Evolutionary conservation across 2,113 vertebrate genomes (phyloP).

Genomic region (Petrocephalus zakoni): DNA sequence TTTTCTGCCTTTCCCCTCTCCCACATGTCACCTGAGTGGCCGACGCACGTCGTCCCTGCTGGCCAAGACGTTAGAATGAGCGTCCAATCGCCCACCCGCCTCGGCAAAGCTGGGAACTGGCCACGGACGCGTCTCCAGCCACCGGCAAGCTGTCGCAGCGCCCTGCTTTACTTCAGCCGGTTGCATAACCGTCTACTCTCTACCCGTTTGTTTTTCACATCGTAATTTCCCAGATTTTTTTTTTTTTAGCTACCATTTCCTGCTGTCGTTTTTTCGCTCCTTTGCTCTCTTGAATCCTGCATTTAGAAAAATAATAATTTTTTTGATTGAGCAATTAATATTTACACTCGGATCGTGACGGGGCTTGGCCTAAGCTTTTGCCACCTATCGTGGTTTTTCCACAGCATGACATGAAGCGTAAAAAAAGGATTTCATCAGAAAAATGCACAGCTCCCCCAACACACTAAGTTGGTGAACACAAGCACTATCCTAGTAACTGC

Average conservation of each 20-base stretch:
- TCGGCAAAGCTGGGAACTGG: not conserved
- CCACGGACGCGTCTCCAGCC: not conserved
- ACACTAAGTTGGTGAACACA: not conserved
- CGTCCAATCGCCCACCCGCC: not conserved
- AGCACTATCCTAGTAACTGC: not conserved
- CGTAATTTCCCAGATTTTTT: not conserved
- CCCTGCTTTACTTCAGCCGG: not conserved
- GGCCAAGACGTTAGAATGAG: not conserved
- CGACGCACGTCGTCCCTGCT: not conserved
- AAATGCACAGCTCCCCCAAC: not conserved
- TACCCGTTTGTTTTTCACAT: not conserved
- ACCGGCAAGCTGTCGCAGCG: not conserved
- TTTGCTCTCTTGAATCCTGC: not conserved
- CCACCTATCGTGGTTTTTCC: not conserved
- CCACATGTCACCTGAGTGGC: conserved; percentile 2
- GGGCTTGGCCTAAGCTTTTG: not conserved
- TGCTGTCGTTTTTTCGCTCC: not conserved
- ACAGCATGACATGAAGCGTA: not conserved
- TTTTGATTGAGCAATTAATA: not conserved
- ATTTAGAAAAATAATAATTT: not conserved
- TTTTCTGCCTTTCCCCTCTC: not conserved
- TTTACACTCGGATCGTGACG: not conserved
- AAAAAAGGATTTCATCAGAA: not conserved
- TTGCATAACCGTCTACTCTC: not conserved
- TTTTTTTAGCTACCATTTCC: not conserved